Percentiles rank a stretch among this genome's conserved stretches.
Conservation (phyloP, 2,113 vertebrate species). For the Semnornis frantzii region DNA sequence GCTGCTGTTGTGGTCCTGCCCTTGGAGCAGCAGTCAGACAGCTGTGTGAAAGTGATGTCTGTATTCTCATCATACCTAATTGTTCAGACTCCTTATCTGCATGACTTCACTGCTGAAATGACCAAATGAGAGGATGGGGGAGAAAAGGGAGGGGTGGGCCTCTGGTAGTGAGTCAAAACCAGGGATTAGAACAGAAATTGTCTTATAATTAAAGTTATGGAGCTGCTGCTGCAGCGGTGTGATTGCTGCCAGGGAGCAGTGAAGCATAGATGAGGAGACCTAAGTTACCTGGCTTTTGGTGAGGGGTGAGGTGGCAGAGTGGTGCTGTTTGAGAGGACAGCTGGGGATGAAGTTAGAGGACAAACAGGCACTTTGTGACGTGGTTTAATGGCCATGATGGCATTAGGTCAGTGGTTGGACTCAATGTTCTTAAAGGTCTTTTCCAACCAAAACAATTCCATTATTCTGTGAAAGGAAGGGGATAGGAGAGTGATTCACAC, state of each 20-base stretch:
- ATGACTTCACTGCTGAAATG: constrained; percentile 16
- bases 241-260: constrained; percentile 3
- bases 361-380: neutral
- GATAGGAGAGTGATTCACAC: neutral
- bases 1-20: neutral
- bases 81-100: neutral
- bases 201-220: constrained; percentile 49
- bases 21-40: neutral
- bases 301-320: neutral
- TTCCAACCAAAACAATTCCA: too few species aligned
- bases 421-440: too few species aligned
- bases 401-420: too few species aligned
- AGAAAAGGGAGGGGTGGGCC: neutral
- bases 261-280: neutral
- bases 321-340: neutral
- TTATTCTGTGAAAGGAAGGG: neutral
- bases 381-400: too few species aligned
- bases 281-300: neutral
- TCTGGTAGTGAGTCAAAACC: constrained; percentile 12
- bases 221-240: neutral
- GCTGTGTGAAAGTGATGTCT: neutral
- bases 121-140: neutral
- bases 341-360: neutral
- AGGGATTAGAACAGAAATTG: constrained; percentile 46
- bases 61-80: constrained; percentile 16